Evolutionary conservation across 1,140 invertebrate genomes (phyloP).

Genomic region (Agrilus planipennis): DNA sequence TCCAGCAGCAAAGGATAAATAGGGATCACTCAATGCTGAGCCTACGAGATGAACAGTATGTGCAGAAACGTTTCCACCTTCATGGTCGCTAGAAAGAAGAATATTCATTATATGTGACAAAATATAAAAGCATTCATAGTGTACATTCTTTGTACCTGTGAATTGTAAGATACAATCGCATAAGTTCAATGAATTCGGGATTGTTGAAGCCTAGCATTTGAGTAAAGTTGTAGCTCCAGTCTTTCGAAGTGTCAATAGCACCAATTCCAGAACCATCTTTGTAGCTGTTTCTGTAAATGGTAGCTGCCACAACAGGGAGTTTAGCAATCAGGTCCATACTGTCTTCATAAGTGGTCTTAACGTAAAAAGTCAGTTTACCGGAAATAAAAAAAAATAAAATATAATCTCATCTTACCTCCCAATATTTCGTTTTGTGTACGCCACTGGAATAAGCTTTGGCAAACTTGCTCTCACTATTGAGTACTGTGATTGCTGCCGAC

Average conservation of each 20-base stretch:
- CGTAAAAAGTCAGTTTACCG: slow-evolving; percentile 24
- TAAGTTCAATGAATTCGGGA: slow-evolving; percentile 65
- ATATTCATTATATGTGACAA: neutral
- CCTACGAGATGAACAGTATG: slow-evolving; percentile 81
- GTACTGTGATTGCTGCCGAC: slow-evolving; percentile 66
- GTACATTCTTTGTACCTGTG: slow-evolving; percentile 45
- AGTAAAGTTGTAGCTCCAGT: slow-evolving; percentile 81
- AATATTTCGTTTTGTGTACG: slow-evolving; percentile 70
- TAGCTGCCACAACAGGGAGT: slow-evolving; percentile 77
- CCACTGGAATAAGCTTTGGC: slow-evolving; percentile 71
- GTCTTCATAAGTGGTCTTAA: slow-evolving; percentile 71
- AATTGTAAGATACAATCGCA: slow-evolving; percentile 84
- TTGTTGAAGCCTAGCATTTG: slow-evolving; percentile 76
- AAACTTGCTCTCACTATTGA: slow-evolving; percentile 80
- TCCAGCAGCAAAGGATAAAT: slow-evolving; percentile 73
- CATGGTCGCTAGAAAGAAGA: slow-evolving; percentile 53
- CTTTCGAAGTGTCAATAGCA: slow-evolving; percentile 66
- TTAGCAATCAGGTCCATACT: slow-evolving; percentile 84
- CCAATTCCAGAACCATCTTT: slow-evolving; percentile 62
- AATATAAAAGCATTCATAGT: neutral
- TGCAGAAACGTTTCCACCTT: slow-evolving; percentile 81
- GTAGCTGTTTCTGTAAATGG: slow-evolving; percentile 75
- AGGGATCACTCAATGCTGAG: slow-evolving; percentile 81
- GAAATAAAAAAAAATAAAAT: neutral
- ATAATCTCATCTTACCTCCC: slow-evolving; percentile 65